Evolutionary conservation across 2,888 invertebrate species (phyloP).

Genomic region (Eristalis tenax): DNA sequence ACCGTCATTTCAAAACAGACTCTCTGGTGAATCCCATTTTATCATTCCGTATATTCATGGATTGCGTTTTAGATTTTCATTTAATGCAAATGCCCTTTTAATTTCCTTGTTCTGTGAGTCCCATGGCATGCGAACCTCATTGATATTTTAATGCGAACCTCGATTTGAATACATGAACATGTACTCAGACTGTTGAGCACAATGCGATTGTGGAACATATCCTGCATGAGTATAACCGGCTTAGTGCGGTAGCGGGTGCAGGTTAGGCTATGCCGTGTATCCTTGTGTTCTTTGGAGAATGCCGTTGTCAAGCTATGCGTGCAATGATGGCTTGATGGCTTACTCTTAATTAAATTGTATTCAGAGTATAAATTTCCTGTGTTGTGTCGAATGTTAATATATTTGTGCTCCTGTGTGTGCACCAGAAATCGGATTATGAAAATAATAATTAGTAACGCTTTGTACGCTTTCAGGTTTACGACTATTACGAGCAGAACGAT

Average conservation of each 20-base stretch:
- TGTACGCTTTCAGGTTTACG: conserved; percentile 74
- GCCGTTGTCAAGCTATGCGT: not conserved
- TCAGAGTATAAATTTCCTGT: conserved; percentile 5
- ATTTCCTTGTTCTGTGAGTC: conserved; percentile 3
- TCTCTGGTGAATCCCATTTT: not conserved
- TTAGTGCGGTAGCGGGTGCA: not conserved
- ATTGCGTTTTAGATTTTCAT: conserved; percentile 27
- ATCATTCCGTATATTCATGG: not conserved
- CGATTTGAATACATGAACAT: conserved; percentile 1
- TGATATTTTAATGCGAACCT: conserved; percentile 15
- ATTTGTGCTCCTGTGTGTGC: conserved; percentile 5
- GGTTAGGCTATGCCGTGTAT: not conserved
- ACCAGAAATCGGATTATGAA: not conserved
- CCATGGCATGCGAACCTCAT: not conserved
- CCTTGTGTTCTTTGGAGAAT: not conserved
- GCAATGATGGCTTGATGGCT: conserved; percentile 14
- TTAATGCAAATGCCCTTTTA: conserved; percentile 3
- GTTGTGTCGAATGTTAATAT: not conserved
- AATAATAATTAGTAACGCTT: not conserved
- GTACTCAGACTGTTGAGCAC: not conserved
- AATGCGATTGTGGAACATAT: conserved; percentile 10
- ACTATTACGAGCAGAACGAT: conserved; percentile 75
- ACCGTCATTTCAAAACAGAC: not conserved
- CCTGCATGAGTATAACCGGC: not conserved
- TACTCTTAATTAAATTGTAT: conserved; percentile 29